Base-by-base conservation (phyloP, 1,140 invertebrate species). In the Zaprionus ornatus region DNA sequence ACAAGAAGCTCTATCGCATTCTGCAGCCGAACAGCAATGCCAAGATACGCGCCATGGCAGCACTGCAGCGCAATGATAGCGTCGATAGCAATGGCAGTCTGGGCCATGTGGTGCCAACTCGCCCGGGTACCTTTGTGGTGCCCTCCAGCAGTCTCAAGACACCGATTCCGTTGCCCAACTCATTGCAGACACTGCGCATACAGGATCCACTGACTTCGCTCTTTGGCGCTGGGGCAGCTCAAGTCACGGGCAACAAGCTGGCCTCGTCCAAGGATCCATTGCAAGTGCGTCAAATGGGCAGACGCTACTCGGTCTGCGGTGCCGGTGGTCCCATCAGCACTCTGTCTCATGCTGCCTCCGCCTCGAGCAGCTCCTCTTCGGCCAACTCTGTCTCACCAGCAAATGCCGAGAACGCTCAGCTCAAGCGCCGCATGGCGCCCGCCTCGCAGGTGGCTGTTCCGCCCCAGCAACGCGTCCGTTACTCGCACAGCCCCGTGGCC, bases 231-330 rank as follows among this genome's bases (percentile, higher is more conserved):
- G 42, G 60, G 9, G 29, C 29, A 32, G 29, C 29, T 12, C 45
- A 50, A 23, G 45, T 50, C 0, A 1, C 10, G 7, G 45, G 45
- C 19, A 50, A 50, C 19, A 50, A 50, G 7, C 10, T 21, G 17
- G 19, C 12, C 32, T 3, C 19, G 4, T 5, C 63, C 7, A 74
- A 62, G 35, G 55, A 55, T 17, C 67, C 70, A 0, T 1, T 62
- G 0, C 74, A 74, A 50, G 48, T 75, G 4, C 80, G 75, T 1
- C 73, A 72, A 50, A 69, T 85, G 78, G 67, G 65, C 2, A 55
- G 84, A 6, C 60, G 85, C 12, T 88, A 69, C 13, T 88, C 85
- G 15, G 61, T 88, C 12, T 88, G 84, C 25, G 85, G 74, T 10
- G 67, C 37, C 19, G 65, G 69, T 17, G 69, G 63, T 1, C 35